Base-by-base conservation (phyloP, 1,140 invertebrate genomes). In the Leptopilina clavipes region DNA sequence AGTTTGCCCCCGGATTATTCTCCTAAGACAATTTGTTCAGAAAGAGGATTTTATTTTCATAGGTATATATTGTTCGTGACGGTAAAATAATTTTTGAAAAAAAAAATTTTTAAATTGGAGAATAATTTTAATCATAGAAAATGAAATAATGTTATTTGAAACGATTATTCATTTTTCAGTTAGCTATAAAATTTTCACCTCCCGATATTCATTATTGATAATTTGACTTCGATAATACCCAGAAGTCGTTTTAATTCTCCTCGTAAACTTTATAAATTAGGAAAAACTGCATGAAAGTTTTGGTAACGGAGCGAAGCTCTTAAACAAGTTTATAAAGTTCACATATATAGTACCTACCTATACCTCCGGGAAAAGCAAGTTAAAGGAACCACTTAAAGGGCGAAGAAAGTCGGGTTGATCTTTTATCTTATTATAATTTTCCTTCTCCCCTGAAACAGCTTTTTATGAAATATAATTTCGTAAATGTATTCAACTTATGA, bases 301-400 rank as follows among this genome's bases (percentile, higher is more conserved):
- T 11, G 59, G 12, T 12, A 31, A 65, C 22, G 19, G 12, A 31
- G 22, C 19, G 59, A 65, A 31, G 59, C 59, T 65, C 25, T 65
- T 65, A n/a, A 65, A 65, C 59, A 65, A 65, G 59, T 65, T 65
- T 65, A 65, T 65, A 65, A 65, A 65, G 25, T 37, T 65, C 22
- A 65, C 59, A 65, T 65, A 65, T 22, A 65, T 65, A 65, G 56
- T 12, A 65, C 56, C 19, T 22, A n/a, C n/a, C n/a, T 14, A 12
- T 31, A 31, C 25, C 25, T 31, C 6, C 37, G 37, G 56, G 22
- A 59, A 59, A 31, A 59, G 19, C 56, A 59, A 65, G 59, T 65
- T 65, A 31, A 65, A n/a, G 25, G 59, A 37, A 12, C 59, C 25
- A 14, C 59, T 65, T 65, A 65, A 65, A 65, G 25, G 59, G 25